A percentile compares a stretch with the other conserved stretches of the same genome.
Evolutionary conservation across 2,797 vertebrate species (phyloP).

Genomic region (Esox lucius): DNA sequence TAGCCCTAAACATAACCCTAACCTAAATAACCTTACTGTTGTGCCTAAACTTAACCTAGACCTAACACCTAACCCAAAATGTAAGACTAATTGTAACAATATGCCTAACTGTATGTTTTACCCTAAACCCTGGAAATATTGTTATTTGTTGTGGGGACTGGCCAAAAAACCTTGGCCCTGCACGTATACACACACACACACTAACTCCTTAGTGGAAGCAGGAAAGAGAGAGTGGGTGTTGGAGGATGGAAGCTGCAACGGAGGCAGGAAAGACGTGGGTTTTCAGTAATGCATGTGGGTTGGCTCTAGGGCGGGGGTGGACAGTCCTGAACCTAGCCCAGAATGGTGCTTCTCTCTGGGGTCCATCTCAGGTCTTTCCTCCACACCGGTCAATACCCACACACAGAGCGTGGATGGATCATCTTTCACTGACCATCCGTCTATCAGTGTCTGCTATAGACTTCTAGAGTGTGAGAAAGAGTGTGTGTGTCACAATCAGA

Average conservation of each 20-base stretch:
- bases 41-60: no score
- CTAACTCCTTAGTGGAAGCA: not conserved
- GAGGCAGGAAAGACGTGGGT: slow-evolving; percentile 24
- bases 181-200: no score
- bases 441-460: not conserved
- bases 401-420: not conserved
- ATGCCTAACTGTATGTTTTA: no score
- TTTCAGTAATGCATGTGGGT: slow-evolving; percentile 11
- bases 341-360: slow-evolving; percentile 30
- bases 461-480: not conserved
- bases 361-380: slow-evolving; percentile 31
- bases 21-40: no score
- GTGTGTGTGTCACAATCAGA: not conserved
- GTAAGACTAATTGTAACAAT: no score
- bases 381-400: slow-evolving; percentile 39
- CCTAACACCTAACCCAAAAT: no score
- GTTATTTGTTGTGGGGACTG: no score
- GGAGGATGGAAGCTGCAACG: not conserved
- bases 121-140: no score
- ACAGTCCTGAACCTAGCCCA: slow-evolving; percentile 44
- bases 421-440: not conserved
- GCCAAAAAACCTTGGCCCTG: no score
- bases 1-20: no score
- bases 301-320: slow-evolving; percentile 23
- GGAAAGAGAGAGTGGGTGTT: not conserved